Conservation (phyloP, 1,140 invertebrate genomes). For the Cotesia chilonis region DNA sequence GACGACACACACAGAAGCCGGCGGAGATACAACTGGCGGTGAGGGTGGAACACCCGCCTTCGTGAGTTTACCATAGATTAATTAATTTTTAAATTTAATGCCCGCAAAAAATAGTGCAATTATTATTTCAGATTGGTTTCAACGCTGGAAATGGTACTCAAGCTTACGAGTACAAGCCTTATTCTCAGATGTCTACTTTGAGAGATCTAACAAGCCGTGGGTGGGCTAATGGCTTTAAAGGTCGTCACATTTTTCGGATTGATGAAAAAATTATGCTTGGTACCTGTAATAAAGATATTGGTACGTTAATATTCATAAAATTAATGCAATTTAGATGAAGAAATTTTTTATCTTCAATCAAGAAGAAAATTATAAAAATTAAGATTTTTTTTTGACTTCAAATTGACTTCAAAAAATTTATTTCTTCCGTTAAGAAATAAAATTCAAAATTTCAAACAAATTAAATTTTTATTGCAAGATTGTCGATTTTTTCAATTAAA, state of each 20-base stretch:
- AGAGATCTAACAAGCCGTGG: slow-evolving; percentile 83
- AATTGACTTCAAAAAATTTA: too few relatives aligned
- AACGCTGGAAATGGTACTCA: slow-evolving; percentile 94
- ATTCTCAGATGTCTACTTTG: slow-evolving; percentile 86
- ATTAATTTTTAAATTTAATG: slow-evolving; percentile 18
- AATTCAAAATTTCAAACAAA: too few relatives aligned
- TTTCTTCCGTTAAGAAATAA: too few relatives aligned
- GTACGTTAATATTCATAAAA: slow-evolving; percentile 59
- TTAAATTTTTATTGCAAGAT: too few relatives aligned
- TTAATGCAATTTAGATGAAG: not conserved
- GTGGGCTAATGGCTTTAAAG: slow-evolving; percentile 86
- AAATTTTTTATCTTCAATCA: not conserved
- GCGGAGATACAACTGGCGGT: slow-evolving; percentile 85
- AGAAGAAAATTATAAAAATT: slow-evolving; percentile 1
- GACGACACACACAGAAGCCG: slow-evolving; percentile 90
- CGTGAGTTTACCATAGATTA: slow-evolving; percentile 68
- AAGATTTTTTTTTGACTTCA: not conserved
- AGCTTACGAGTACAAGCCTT: slow-evolving; percentile 88
- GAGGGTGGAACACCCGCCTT: slow-evolving; percentile 88
- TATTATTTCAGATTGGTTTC: slow-evolving; percentile 82
- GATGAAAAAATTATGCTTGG: slow-evolving; percentile 94
- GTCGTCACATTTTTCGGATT: slow-evolving; percentile 92
- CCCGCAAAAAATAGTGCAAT: not conserved
- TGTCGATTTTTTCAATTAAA: too few relatives aligned
- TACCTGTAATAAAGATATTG: slow-evolving; percentile 89